phyloP scores from a whole-genome alignment of 2,113 vertebrate genomes.

The Larimichthys crocea region DNA sequence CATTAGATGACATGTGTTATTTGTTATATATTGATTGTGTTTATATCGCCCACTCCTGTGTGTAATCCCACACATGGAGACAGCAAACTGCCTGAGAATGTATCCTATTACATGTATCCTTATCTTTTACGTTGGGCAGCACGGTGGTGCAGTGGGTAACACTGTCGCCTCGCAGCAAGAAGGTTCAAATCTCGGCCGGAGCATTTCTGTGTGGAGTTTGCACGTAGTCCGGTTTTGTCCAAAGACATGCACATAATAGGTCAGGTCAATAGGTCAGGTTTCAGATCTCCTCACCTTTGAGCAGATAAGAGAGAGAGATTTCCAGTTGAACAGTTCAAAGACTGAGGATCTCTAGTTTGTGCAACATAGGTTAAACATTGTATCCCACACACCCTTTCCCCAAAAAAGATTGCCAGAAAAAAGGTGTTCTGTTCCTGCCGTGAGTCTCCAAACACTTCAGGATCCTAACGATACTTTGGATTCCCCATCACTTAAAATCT shows the following conservation, averaged over 20 bases:
- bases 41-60: neutral
- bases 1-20: neutral
- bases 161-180: too few relatives aligned
- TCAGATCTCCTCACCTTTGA: too few relatives aligned
- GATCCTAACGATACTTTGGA: conserved; percentile 8
- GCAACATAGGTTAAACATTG: neutral
- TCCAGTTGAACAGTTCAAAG: neutral
- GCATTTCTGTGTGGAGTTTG: too few relatives aligned
- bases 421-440: neutral
- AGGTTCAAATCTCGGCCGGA: too few relatives aligned
- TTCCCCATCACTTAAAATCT: conserved; percentile 9
- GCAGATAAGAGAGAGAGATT: neutral
- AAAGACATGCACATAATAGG: too few relatives aligned
- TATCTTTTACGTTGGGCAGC: neutral
- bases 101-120: neutral
- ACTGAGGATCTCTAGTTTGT: neutral
- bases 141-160: too few relatives aligned
- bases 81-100: neutral
- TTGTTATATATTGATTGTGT: neutral
- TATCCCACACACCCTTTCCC: neutral
- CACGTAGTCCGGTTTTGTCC: too few relatives aligned
- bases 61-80: neutral
- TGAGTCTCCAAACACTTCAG: conserved; percentile 1
- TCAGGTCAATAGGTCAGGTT: too few relatives aligned
- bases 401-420: too few relatives aligned